Evolutionary conservation across 1,140 invertebrate genomes (phyloP).

Genomic region (Rhopalosiphum padi): DNA sequence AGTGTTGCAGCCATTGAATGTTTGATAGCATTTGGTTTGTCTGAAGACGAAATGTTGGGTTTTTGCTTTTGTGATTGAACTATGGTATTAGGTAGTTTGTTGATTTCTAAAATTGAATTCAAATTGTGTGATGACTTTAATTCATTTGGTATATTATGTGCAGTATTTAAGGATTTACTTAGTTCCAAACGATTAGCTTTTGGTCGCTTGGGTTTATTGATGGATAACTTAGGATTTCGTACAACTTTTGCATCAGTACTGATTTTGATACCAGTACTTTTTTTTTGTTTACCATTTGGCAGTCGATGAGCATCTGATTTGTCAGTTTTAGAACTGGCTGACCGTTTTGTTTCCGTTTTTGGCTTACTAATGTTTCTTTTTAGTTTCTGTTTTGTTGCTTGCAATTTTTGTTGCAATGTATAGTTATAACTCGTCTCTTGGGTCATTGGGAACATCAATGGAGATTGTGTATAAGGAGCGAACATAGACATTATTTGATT

Average conservation of each 20-base stretch:
- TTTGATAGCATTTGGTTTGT: background rate
- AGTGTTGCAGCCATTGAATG: background rate
- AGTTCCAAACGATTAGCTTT: background rate
- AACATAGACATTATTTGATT: slow-evolving; percentile 34
- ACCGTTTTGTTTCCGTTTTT: background rate
- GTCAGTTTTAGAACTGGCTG: background rate
- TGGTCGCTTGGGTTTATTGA: background rate
- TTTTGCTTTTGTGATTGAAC: background rate
- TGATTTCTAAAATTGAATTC: background rate
- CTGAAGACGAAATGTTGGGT: background rate
- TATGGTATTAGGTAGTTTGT: background rate
- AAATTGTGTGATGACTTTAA: background rate
- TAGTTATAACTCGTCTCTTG: background rate
- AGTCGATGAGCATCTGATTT: background rate
- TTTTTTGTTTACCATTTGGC: background rate
- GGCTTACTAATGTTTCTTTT: background rate
- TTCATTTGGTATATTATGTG: background rate
- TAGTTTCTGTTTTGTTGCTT: slow-evolving; percentile 13
- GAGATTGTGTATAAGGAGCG: background rate
- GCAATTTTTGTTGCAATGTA: slow-evolving; percentile 22
- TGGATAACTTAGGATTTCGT: background rate
- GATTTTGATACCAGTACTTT: background rate
- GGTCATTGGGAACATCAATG: background rate
- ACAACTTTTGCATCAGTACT: background rate
- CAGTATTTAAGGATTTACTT: background rate